Conservation (phyloP, 2,113 vertebrate genomes). For the Origma solitaria region DNA sequence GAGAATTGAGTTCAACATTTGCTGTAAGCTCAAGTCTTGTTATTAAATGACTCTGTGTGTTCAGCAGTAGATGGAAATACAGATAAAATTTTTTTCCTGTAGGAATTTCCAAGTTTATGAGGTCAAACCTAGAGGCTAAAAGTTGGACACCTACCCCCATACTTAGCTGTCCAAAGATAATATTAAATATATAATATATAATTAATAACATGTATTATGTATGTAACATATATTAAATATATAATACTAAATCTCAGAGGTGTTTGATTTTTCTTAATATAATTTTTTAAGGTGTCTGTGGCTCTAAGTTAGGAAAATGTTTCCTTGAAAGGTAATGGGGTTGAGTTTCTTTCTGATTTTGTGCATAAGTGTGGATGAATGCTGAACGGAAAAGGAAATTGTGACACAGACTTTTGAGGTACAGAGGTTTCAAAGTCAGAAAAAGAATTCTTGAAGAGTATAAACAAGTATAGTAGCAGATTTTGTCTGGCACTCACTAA, state of each 20-base stretch:
- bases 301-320: neutral
- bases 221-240: neutral
- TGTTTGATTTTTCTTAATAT: neutral
- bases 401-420: neutral
- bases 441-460: neutral
- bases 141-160: neutral
- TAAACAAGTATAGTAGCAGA: slow-evolving; percentile 9
- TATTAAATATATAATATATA: neutral
- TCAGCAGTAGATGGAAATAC: neutral
- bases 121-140: neutral
- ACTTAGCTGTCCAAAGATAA: neutral
- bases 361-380: neutral
- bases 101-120: neutral
- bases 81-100: neutral
- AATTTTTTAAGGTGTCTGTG: neutral
- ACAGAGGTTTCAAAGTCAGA: neutral
- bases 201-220: neutral
- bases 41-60: neutral
- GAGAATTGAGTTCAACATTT: neutral
- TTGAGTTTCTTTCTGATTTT: neutral
- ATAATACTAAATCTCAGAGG: neutral
- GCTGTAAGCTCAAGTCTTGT: neutral
- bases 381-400: neutral
- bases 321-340: neutral
- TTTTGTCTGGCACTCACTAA: neutral